Evolutionary conservation across 2,113 vertebrate genomes (phyloP).

Genomic region (Cololabis saira): DNA sequence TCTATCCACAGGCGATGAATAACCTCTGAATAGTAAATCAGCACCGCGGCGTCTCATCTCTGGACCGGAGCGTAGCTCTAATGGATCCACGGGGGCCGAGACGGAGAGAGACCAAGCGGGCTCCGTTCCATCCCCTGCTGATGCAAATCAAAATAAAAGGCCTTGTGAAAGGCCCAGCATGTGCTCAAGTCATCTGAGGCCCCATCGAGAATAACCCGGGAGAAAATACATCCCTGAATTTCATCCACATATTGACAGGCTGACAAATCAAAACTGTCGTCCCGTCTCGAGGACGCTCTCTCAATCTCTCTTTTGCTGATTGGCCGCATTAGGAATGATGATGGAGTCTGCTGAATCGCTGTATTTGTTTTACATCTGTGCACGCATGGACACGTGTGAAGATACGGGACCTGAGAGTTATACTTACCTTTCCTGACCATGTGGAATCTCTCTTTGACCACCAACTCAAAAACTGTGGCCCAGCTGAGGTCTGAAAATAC

Average conservation of each 20-base stretch:
- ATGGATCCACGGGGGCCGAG: conserved; percentile 58
- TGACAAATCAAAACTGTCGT: conserved; percentile 57
- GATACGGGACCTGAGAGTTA: no score
- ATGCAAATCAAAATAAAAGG: conserved; percentile 68
- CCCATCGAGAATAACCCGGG: conserved; percentile 13
- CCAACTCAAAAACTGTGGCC: no score
- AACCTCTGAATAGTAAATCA: conserved; percentile 68
- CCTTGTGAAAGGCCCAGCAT: conserved; percentile 60
- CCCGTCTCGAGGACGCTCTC: conserved; percentile 5
- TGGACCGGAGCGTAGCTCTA: conserved; percentile 45
- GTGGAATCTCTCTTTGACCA: no score
- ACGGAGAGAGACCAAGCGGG: conserved; percentile 57
- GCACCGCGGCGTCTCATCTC: conserved; percentile 54
- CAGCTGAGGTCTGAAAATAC: no score
- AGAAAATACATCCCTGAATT: conserved; percentile 40
- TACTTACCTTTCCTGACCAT: no score
- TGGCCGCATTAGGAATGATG: not conserved
- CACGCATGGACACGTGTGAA: no score
- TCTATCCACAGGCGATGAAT: conserved; percentile 67
- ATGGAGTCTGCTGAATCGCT: not conserved
- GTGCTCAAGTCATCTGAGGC: conserved; percentile 65
- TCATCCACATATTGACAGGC: conserved; percentile 46
- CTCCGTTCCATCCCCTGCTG: conserved; percentile 63
- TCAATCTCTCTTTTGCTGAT: conserved; percentile 11
- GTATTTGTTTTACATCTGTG: no score